Evolutionary conservation across 2,888 invertebrate species (phyloP), one percentile per base, ranked within the genome.

Genomic region (Ophioninae sp.): DNA sequence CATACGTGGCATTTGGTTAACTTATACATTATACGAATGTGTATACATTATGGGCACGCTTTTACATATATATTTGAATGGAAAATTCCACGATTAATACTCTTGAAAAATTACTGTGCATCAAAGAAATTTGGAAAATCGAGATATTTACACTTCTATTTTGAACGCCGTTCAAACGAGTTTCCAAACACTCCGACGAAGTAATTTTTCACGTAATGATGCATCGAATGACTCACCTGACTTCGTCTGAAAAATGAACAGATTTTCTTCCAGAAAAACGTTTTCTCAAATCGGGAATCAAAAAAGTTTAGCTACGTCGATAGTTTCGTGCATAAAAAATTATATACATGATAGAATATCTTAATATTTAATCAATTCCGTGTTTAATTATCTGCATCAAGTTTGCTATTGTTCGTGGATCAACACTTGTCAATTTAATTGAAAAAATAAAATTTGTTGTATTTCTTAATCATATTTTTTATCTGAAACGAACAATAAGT

Each of bases 1-100:
- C 73, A 84, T 69, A 85, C 80, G 80, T 82, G 80, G 85, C 78
- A 78, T 76, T 79, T 56, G 83, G 67, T 78, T 74, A 81, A 64
- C 84, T 76, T 82, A 84, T 75, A 78, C 70, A 81, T 79, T 72
- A 82, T 82, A 75, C 67, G 64, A 69, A 77, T 10, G 70, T 64
- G 78, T 73, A 84, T 77, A 76, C 67, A 68, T 78, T 76, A 69
- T 78, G 74, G 68, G 75, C 68, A 61, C 61, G 39, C 44, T 30
- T 72, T 23, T 10, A 79, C 69, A n/a, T n/a, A 44, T 61, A 30
- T 74, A 21, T 65, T 56, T 50, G 13, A 50, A 59, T 21, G 59
- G 69, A 61, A 44, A 61, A 68, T 77, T 69, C 77, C 67, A 61
- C 68, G 61, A 61, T 59, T 39, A 2, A 41, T 23, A 13, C 59